A percentile compares a stretch with the other conserved stretches of the same genome.
Conservation (phyloP, 2,797 vertebrate species). For the Enteromius fasciolatus region DNA sequence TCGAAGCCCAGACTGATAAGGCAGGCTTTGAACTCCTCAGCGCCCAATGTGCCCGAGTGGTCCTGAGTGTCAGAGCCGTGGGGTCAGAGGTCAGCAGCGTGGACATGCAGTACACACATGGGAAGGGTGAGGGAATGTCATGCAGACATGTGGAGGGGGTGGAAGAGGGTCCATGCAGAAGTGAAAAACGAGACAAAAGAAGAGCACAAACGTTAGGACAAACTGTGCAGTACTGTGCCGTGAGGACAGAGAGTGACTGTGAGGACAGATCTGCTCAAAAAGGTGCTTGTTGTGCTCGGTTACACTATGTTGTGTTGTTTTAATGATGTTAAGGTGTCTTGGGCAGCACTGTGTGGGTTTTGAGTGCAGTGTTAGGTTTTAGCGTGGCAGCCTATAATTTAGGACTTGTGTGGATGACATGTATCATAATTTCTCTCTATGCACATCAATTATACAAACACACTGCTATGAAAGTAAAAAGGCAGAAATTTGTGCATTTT, state of each 20-base stretch:
- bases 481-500: not conserved
- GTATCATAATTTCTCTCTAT: not conserved
- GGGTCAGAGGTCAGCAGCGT: constrained; percentile 72
- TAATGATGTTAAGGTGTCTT: constrained; percentile 11
- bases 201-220: constrained; percentile 90
- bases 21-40: constrained; percentile 99
- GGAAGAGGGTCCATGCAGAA: constrained; percentile 77
- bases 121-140: constrained; percentile 55
- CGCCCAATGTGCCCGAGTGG: constrained; percentile 98
- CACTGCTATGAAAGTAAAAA: constrained; percentile 7
- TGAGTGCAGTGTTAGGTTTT: constrained; percentile 46
- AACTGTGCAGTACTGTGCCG: constrained; percentile 57
- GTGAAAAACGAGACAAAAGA: constrained; percentile 71
- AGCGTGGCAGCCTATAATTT: constrained; percentile 43
- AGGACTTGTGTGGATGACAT: constrained; percentile 15
- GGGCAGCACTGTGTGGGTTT: constrained; percentile 20
- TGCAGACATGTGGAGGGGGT: constrained; percentile 64
- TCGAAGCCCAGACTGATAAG: constrained; percentile 99
- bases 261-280: constrained; percentile 32
- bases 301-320: constrained; percentile 13
- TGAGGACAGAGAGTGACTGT: not conserved
- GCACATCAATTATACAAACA: constrained; percentile 8
- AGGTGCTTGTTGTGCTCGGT: constrained; percentile 36
- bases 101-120: constrained; percentile 79
- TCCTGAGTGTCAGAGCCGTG: constrained; percentile 87